These are phyloP conservation scores for Campaea margaritaria DNA, from an alignment of 2,888 invertebrate species.

Conservation along the genomic window DNA sequence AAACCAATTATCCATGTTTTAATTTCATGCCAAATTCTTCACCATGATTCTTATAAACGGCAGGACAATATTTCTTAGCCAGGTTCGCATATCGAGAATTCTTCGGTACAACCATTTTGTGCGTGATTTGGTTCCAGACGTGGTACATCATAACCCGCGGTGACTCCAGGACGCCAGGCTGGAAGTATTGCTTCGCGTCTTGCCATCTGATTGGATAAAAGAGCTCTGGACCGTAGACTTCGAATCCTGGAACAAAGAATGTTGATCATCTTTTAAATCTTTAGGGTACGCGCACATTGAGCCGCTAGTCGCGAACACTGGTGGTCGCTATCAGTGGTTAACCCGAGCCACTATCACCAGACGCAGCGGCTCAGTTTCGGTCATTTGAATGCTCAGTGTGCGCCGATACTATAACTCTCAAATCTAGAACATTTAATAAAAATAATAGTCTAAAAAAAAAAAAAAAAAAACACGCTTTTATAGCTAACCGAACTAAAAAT, in stretches of 20 bases:
- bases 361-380: too few species aligned
- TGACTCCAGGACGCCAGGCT: constrained; percentile 12
- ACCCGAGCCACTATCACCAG: too few species aligned
- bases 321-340: too few species aligned
- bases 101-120: constrained; percentile 10
- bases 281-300: too few species aligned
- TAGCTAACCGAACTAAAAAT: too few species aligned
- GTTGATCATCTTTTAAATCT: too few species aligned
- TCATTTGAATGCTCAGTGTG: too few species aligned
- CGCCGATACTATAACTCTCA: too few species aligned
- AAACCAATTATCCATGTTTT: neutral
- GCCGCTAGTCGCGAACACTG: too few species aligned
- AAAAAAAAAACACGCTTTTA: too few species aligned
- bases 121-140: constrained; percentile 27
- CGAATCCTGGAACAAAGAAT: constrained; percentile 12
- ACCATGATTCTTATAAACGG: constrained; percentile 36
- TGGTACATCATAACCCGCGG: constrained; percentile 27
- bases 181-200: constrained; percentile 27
- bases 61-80: constrained; percentile 43
- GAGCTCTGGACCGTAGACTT: constrained; percentile 31
- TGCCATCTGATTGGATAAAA: constrained; percentile 42
- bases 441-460: too few species aligned
- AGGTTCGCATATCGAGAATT: constrained; percentile 38
- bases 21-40: constrained; percentile 37
- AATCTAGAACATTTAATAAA: too few species aligned